These are phyloP conservation scores for Drosophila bunnanda DNA, from an alignment of 2,888 invertebrate species.

Conservation along the genomic window DNA sequence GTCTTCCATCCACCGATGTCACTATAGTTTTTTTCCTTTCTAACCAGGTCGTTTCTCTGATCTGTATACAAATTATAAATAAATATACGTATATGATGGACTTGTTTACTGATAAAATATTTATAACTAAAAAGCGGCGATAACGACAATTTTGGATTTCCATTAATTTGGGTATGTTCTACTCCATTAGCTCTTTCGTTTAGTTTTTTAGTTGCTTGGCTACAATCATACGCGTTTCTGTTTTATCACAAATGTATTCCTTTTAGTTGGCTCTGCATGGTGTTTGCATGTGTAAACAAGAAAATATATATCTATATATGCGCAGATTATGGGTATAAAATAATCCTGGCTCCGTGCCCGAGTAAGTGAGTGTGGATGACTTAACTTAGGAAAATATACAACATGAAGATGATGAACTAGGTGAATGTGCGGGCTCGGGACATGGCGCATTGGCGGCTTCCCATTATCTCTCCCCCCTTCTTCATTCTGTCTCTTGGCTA, in stretches of 20 bases:
- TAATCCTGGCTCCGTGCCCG: constrained; percentile 20
- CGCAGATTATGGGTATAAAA: constrained; percentile 25
- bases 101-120: constrained; percentile 45
- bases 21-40: constrained; percentile 30
- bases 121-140: constrained; percentile 26
- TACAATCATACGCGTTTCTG: constrained; percentile 47
- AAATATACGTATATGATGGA: constrained; percentile 53
- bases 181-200: constrained; percentile 2
- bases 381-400: constrained; percentile 53
- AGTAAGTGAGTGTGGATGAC: constrained; percentile 14
- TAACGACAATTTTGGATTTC: constrained; percentile 40
- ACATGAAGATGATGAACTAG: constrained; percentile 23
- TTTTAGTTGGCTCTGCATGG: constrained; percentile 60
- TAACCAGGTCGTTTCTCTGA: constrained; percentile 65
- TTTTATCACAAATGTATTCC: constrained; percentile 71
- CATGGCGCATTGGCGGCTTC: constrained; percentile 18
- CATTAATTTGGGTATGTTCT: constrained; percentile 15
- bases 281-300: constrained; percentile 29
- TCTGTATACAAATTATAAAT: constrained; percentile 53
- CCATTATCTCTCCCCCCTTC: constrained; percentile 5
- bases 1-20: constrained; percentile 33
- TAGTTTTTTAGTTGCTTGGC: constrained; percentile 9
- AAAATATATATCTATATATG: constrained; percentile 25
- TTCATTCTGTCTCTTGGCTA: constrained; percentile 5
- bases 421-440: constrained; percentile 19